Percentiles rank a stretch among this genome's conserved stretches.
Conservation (phyloP, 1,140 invertebrate species). For the Cataglyphis hispanica region DNA sequence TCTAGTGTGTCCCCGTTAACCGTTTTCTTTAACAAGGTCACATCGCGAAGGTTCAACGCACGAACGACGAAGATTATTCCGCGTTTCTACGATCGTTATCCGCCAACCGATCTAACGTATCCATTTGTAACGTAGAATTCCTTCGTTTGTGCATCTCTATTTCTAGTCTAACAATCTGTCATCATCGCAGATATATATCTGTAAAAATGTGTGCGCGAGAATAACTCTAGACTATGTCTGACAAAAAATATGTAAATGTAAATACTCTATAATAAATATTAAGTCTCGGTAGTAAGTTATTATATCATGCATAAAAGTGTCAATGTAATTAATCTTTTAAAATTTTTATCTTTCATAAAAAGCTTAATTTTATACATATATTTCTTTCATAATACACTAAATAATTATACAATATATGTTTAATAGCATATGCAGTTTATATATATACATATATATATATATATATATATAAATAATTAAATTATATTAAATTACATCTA, state of each 20-base stretch:
- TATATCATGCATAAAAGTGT: background rate
- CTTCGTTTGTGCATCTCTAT: background rate
- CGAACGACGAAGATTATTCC: conserved; percentile 31
- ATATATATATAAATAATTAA: no score
- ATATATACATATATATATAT: no score
- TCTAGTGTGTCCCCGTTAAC: conserved; percentile 54
- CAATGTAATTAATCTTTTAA: no score
- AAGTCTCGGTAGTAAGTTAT: conserved; percentile 2
- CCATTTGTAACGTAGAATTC: conserved; percentile 2
- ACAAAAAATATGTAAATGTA: background rate
- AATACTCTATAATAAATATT: background rate
- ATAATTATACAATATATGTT: background rate
- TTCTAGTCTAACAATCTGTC: background rate
- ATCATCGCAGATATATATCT: background rate
- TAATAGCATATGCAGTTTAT: background rate
- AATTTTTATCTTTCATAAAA: background rate
- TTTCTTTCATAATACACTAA: background rate
- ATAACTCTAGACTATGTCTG: background rate
- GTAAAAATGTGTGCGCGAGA: background rate
- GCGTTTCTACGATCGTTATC: conserved; percentile 55
- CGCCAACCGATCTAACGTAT: conserved; percentile 1
- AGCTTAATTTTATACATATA: background rate
- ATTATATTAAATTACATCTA: no score
- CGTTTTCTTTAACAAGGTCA: conserved; percentile 62
- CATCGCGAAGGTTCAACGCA: conserved; percentile 45